Evolutionary conservation across 2,797 vertebrate genomes (phyloP), one percentile per base, ranked within the genome.

Genomic region (Staurois parvus): DNA sequence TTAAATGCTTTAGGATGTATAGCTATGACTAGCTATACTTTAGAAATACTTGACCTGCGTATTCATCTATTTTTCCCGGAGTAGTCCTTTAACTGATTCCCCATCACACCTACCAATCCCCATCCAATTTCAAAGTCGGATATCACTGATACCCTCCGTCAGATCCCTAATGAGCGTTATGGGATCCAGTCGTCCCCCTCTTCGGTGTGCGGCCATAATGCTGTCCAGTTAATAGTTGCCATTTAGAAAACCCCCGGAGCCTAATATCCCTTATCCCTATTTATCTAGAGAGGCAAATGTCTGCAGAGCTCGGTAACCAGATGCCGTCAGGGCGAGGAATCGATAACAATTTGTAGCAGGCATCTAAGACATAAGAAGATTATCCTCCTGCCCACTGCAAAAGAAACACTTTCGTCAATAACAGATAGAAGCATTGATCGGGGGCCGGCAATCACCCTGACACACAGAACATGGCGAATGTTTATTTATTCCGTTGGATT

Each of bases 371-470:
- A 13, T 48, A 3, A 66, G 24, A 42, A 28, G 48, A 77, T 78
- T 59, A 72, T 52, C 67, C 75, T 77, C 34, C 64, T 19, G 42
- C 30, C 77, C 40, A 45, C 69, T 69, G 40, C 34, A 34, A 52
- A 52, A 52, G 26, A 62, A 72, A 70, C 67, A n/a, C 30, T 32
- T 17, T 3, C 13, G 66, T 84, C 76, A 59, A 84, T 84, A 79
- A 79, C 83, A 72, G 75, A 84, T 84, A 79, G 67, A 72, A 59
- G 42, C 37, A 84, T 84, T 64, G 67, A 84, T 84, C 48, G 42
- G 17, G 76, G 62, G 24, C 69, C 26, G 17, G 72, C 74, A 59
- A 76, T 83, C 19, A 13, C 15, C 42, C 32, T 52, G 48, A 40
- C 17, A 52, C 17, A 21, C n/a, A 77, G 67, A 42, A 40, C 10